phyloP scores from a whole-genome alignment of 2,888 invertebrate genomes.

The Carcina quercana region DNA sequence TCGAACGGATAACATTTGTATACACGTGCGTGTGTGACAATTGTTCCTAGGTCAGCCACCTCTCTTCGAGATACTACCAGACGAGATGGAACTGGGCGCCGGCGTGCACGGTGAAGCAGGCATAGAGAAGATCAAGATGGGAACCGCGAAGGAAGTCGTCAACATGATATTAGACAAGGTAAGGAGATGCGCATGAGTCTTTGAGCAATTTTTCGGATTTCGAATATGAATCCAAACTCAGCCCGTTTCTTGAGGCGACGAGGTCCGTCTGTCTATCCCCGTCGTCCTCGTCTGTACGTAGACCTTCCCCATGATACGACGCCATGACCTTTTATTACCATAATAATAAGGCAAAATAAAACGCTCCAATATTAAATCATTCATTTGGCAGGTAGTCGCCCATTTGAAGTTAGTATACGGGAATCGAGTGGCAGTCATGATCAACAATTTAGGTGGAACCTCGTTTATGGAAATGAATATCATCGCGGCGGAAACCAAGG shows the following conservation, averaged over 20 bases:
- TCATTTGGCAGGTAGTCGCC: constrained; percentile 34
- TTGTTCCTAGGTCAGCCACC: constrained; percentile 62
- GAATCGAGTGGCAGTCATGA: constrained; percentile 74
- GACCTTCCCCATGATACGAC: too few species aligned
- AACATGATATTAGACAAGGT: constrained; percentile 62
- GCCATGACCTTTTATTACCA: background rate
- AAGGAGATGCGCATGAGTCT: constrained; percentile 2
- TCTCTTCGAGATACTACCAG: constrained; percentile 75
- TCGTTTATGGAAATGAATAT: constrained; percentile 85
- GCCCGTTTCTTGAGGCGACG: too few species aligned
- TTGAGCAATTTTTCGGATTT: too few species aligned
- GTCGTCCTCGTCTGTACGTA: too few species aligned
- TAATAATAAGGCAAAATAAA: background rate
- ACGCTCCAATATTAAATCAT: background rate
- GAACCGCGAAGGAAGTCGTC: constrained; percentile 62
- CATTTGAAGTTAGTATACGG: constrained; percentile 45
- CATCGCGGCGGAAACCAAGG: constrained; percentile 77
- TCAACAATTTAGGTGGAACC: constrained; percentile 87
- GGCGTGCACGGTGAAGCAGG: constrained; percentile 75
- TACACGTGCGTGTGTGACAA: too few species aligned
- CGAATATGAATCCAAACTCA: too few species aligned
- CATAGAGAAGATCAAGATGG: constrained; percentile 54
- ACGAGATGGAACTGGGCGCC: constrained; percentile 79
- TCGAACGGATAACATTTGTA: too few species aligned
- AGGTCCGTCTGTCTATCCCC: too few species aligned